phyloP scores from a whole-genome alignment of 2,888 invertebrate species.

The Deilephila porcellus region DNA sequence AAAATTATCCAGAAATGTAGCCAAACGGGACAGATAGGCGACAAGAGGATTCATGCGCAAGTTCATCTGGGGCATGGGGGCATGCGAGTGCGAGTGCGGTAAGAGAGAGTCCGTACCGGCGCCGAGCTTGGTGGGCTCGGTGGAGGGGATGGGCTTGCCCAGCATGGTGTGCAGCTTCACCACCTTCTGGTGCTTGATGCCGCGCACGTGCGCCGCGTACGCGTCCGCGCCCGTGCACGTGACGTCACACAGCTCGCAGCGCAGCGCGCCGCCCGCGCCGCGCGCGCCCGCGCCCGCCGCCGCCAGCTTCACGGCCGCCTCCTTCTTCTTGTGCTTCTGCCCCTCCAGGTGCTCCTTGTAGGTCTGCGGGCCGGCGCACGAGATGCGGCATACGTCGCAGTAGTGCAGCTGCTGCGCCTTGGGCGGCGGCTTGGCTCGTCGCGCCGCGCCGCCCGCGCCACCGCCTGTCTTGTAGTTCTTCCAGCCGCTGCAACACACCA shows the following conservation, averaged over 20 bases:
- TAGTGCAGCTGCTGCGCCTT: constrained; percentile 98
- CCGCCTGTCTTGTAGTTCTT: constrained; percentile 80
- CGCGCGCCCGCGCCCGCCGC: constrained; percentile 82
- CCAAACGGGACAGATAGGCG: neutral
- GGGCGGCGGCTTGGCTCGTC: constrained; percentile 91
- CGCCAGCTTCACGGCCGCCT: constrained; percentile 88
- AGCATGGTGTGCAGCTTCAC: constrained; percentile 98
- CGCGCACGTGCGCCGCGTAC: constrained; percentile 98
- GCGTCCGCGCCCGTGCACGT: constrained; percentile 99
- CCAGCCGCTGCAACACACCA: constrained; percentile 60
- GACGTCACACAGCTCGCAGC: constrained; percentile 99
- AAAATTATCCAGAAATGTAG: neutral
- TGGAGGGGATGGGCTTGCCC: constrained; percentile 98
- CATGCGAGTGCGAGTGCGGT: neutral
- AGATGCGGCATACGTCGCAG: constrained; percentile 99
- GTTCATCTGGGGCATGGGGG: neutral
- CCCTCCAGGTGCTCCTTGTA: constrained; percentile 97
- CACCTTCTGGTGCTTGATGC: constrained; percentile 99
- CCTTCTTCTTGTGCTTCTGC: constrained; percentile 99
- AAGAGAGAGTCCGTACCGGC: constrained; percentile 35
- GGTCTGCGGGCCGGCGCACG: constrained; percentile 94
- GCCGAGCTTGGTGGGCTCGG: constrained; percentile 95
- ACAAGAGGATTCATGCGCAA: neutral
- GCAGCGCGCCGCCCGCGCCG: constrained; percentile 83
- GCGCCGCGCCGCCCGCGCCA: constrained; percentile 85